phyloP scores from a whole-genome alignment of 1,140 invertebrate genomes.

The Apis mellifera region DNA sequence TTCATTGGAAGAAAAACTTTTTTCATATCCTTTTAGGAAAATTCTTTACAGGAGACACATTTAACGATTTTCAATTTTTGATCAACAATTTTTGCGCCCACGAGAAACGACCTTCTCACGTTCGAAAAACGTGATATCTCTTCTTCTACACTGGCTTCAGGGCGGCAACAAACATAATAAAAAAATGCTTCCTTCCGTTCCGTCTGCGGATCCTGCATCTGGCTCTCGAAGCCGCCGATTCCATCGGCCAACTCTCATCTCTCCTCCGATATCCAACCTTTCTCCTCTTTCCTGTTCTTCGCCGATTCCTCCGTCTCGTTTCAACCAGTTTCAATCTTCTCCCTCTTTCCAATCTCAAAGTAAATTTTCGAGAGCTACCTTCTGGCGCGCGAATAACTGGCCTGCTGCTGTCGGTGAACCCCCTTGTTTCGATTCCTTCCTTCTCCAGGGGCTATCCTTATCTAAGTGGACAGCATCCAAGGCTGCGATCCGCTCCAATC shows the following conservation, averaged over 20 bases:
- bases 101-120: constrained; percentile 40
- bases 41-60: no score
- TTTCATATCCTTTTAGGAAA: no score
- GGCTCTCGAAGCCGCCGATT: constrained; percentile 53
- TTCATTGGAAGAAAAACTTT: no score
- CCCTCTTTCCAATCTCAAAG: background rate
- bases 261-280: constrained; percentile 8
- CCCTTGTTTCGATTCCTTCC: constrained; percentile 13
- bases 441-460: constrained; percentile 25
- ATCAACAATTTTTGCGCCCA: constrained; percentile 17
- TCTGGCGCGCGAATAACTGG: constrained; percentile 43
- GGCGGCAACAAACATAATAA: constrained; percentile 71
- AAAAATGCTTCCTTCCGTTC: constrained; percentile 78
- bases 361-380: constrained; percentile 18
- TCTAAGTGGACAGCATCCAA: constrained; percentile 36
- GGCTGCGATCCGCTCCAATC: constrained; percentile 56
- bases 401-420: constrained; percentile 46
- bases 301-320: background rate
- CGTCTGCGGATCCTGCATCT: constrained; percentile 68
- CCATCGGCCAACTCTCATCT: constrained; percentile 34
- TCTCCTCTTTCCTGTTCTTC: background rate
- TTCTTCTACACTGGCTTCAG: constrained; percentile 33
- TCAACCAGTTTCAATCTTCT: background rate
- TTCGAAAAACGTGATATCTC: background rate
- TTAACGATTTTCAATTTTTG: no score